A percentile compares a stretch with the other conserved stretches of the same genome.
Conservation (phyloP, 2,888 invertebrate species). For the Nomada hirtipes region DNA sequence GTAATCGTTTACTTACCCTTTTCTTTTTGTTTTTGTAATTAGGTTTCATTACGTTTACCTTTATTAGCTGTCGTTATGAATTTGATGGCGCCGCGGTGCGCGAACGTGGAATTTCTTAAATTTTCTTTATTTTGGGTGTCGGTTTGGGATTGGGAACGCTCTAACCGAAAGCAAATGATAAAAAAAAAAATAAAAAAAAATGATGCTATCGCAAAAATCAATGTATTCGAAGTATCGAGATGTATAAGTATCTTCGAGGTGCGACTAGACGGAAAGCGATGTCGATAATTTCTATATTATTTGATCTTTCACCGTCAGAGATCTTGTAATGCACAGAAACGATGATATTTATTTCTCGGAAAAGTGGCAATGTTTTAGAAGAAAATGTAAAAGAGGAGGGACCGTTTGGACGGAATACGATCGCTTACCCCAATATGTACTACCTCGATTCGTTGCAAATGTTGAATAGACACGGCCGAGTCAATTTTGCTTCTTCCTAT, state of each 20-base stretch:
- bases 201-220: slow-evolving; percentile 29
- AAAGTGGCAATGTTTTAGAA: neutral
- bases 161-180: slow-evolving; percentile 72
- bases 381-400: neutral
- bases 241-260: slow-evolving; percentile 15
- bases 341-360: slow-evolving; percentile 7
- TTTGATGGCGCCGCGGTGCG: slow-evolving; percentile 27
- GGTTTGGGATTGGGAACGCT: slow-evolving; percentile 76
- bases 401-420: slow-evolving; percentile 4
- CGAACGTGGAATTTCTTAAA: slow-evolving; percentile 41
- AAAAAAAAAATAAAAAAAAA: slow-evolving; percentile 33
- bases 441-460: slow-evolving; percentile 15
- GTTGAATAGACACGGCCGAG: neutral
- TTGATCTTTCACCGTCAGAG: neutral
- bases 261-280: slow-evolving; percentile 51
- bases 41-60: slow-evolving; percentile 61
- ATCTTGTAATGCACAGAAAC: neutral
- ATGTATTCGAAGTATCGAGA: slow-evolving; percentile 33
- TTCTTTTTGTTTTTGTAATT: slow-evolving; percentile 58
- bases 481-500: too few relatives aligned
- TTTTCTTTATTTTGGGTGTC: slow-evolving; percentile 71
- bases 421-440: neutral
- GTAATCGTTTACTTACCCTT: slow-evolving; percentile 46
- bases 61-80: slow-evolving; percentile 26
- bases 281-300: slow-evolving; percentile 24